Evolutionary conservation across 2,113 vertebrate species (phyloP).

Genomic region (Micromys minutus): DNA sequence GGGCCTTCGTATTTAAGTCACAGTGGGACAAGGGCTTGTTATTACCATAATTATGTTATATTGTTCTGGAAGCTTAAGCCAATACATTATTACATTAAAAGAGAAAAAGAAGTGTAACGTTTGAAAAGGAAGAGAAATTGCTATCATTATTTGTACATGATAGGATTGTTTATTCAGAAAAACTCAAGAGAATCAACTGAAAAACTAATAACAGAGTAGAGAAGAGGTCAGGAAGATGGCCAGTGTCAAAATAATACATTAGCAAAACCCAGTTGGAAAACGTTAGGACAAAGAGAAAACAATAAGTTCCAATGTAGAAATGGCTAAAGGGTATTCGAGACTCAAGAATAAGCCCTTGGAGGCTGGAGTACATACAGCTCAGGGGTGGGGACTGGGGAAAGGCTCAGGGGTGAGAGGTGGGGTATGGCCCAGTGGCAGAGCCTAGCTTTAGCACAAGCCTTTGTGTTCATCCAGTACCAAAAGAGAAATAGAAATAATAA

Average conservation of each 20-base stretch:
- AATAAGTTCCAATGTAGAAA: background rate
- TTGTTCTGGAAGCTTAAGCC: conserved; percentile 58
- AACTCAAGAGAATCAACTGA: conserved; percentile 46
- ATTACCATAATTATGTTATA: conserved; percentile 43
- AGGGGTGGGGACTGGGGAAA: background rate
- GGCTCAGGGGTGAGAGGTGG: too few relatives aligned
- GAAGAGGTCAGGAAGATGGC: conserved; percentile 42
- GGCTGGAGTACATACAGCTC: background rate
- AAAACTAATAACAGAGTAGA: conserved; percentile 44
- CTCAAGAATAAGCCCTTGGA: background rate
- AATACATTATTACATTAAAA: conserved; percentile 45
- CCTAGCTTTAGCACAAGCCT: background rate
- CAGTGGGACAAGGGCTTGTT: background rate
- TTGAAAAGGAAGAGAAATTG: conserved; percentile 54
- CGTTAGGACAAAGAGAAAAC: conserved; percentile 8
- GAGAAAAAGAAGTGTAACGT: conserved; percentile 40
- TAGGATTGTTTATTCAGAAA: conserved; percentile 61
- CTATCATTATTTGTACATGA: conserved; percentile 59
- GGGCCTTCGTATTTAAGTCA: conserved; percentile 3
- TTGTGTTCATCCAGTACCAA: background rate
- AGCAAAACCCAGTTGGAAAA: conserved; percentile 39
- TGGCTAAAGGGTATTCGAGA: background rate
- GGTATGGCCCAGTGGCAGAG: background rate
- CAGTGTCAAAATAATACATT: conserved; percentile 8
- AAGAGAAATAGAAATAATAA: background rate